phyloP scores from a whole-genome alignment of 2,797 vertebrate genomes.

The Labroides dimidiatus region DNA sequence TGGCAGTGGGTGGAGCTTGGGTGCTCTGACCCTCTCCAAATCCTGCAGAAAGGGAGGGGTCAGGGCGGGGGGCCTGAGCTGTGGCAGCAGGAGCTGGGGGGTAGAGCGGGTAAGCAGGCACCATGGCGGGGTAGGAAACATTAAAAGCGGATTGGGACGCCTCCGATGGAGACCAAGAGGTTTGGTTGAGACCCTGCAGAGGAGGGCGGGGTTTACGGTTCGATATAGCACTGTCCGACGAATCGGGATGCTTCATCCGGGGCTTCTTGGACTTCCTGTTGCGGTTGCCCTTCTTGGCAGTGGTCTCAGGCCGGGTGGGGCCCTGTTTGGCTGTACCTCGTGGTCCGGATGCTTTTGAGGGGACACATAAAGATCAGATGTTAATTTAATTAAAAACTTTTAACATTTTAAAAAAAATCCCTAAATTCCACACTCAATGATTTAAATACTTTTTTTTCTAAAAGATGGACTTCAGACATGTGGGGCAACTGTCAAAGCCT shows the following conservation, averaged over 20 bases:
- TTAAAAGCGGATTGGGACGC: conserved; percentile 89
- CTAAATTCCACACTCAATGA: too few species aligned
- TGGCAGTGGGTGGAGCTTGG: conserved; percentile 76
- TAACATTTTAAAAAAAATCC: too few species aligned
- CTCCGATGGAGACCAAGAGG: conserved; percentile 92
- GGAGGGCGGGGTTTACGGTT: conserved; percentile 86
- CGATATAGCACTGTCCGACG: conserved; percentile 89
- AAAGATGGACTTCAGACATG: too few species aligned
- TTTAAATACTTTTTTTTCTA: too few species aligned
- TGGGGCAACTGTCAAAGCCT: background rate
- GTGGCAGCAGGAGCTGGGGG: conserved; percentile 76
- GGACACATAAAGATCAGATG: background rate
- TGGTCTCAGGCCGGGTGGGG: conserved; percentile 74
- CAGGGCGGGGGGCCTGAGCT: conserved; percentile 69
- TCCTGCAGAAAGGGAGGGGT: conserved; percentile 72
- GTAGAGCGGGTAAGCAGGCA: conserved; percentile 89
- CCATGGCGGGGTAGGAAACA: conserved; percentile 85
- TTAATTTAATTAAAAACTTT: too few species aligned
- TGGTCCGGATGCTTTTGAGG: conserved; percentile 64
- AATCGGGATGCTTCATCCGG: conserved; percentile 88
- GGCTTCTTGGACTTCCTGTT: conserved; percentile 91
- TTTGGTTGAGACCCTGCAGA: conserved; percentile 88
- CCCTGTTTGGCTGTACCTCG: conserved; percentile 77
- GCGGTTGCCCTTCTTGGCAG: conserved; percentile 86
- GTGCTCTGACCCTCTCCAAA: conserved; percentile 79